A percentile compares a stretch with the other conserved stretches of the same genome.
phyloP scores from a whole-genome alignment of 2,113 vertebrate genomes.

The Daubentonia madagascariensis region DNA sequence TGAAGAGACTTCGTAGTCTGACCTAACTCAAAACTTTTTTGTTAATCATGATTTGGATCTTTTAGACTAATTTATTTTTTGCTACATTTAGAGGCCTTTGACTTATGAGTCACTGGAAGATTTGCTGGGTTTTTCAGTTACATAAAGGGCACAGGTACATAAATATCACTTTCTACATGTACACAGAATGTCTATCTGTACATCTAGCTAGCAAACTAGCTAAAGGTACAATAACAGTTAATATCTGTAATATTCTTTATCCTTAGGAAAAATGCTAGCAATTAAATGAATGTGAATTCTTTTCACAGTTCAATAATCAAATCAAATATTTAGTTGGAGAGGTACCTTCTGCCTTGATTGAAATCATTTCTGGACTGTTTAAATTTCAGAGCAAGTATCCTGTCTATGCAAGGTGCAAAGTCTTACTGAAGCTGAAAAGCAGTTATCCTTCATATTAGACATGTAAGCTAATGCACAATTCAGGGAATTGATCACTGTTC shows the following conservation, averaged over 20 bases:
- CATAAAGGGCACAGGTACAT: no score
- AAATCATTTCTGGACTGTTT: neutral
- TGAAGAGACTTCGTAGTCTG: neutral
- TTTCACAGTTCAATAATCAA: slow-evolving; percentile 33
- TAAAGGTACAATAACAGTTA: neutral
- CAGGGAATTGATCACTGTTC: neutral
- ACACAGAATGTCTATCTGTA: neutral
- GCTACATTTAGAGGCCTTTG: neutral
- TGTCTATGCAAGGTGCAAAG: neutral
- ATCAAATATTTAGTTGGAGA: slow-evolving; percentile 18
- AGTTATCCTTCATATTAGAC: neutral
- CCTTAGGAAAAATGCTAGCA: neutral
- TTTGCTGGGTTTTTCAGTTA: neutral
- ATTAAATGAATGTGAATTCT: neutral
- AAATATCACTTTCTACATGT: neutral
- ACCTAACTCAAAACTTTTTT: neutral
- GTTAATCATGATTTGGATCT: neutral
- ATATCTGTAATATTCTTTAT: neutral
- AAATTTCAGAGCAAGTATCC: neutral
- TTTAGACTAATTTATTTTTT: neutral
- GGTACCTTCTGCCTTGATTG: neutral
- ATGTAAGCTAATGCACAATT: neutral
- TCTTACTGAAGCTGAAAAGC: neutral
- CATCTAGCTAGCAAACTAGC: neutral
- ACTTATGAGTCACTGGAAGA: neutral